Evolutionary conservation across 30 jellyfish, hydroid and myxozoan species (phyloP), one percentile per base, ranked within the genome.

Genomic region (Catostylus mosaicus): DNA sequence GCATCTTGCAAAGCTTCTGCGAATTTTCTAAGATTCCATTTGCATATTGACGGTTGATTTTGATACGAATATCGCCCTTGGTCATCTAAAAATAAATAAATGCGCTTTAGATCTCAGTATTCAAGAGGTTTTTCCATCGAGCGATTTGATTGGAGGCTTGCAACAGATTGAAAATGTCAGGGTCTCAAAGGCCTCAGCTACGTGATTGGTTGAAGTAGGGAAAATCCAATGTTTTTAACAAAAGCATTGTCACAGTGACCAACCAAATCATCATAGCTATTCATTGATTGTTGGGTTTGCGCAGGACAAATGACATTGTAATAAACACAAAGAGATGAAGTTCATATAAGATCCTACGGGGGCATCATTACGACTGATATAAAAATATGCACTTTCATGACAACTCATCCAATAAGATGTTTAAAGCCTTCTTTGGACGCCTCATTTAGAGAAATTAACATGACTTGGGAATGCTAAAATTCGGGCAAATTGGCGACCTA

Each of bases 21-120:
- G 20, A 94, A 64, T 65, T 94, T 94, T 66, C 45, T 19, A 48
- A 83, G 67, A 78, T 94, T 94, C 99, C 99, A 94, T 51, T 94
- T 94, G 87, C 99, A 94, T 2, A 94, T 88, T 37, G 91, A 87
- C 0, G 99, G 99, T 67, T 94, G 99, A 60, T 94, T 94, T 57
- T 84, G 85, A 59, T 94, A 94, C 3, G 97, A 71, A 62, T 94
- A 94, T 26, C 99, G 90, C 38, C 97, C 99, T 64, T 88, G 96
- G 85, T 88, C 93, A 67, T 94, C 99, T 94, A 48, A 12, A 56
- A 83, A 48, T 4, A 48, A 48, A 40, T 5, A 5, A 14, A 14
- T 48, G 20, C 24, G 24, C n/a, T n/a, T n/a, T n/a, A n/a, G n/a
- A n/a, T n/a, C n/a, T n/a, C n/a, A n/a, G n/a, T n/a, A n/a, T n/a